A percentile compares a stretch with the other conserved stretches of the same genome.
Evolutionary conservation across 2,888 invertebrate genomes (phyloP).

Genomic region (Colletes collaris): DNA sequence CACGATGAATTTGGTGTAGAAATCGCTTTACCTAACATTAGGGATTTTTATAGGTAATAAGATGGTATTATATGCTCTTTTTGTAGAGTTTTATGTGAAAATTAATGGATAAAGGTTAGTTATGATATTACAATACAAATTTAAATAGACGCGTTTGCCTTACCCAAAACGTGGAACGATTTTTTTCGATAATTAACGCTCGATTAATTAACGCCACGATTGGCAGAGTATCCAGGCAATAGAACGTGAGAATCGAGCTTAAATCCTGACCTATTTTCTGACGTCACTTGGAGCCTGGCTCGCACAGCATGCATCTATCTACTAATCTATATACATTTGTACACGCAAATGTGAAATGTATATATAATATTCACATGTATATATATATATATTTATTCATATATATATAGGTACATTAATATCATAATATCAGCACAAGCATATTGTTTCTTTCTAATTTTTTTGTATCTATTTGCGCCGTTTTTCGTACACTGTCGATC

Average conservation of each 20-base stretch:
- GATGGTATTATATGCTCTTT: too few species aligned
- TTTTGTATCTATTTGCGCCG: constrained; percentile 44
- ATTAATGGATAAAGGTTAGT: too few species aligned
- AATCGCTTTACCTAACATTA: too few species aligned
- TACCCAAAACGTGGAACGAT: not conserved
- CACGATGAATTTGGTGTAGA: too few species aligned
- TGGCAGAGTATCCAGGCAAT: not conserved
- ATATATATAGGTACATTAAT: constrained; percentile 37
- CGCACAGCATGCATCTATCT: constrained; percentile 72
- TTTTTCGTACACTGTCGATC: constrained; percentile 32
- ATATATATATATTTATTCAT: constrained; percentile 19
- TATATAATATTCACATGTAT: constrained; percentile 33
- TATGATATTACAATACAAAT: too few species aligned
- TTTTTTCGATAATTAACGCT: not conserved
- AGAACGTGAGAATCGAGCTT: constrained; percentile 48
- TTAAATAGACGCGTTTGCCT: too few species aligned
- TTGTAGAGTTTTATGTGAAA: too few species aligned
- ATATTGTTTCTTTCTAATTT: constrained; percentile 35
- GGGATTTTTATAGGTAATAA: too few species aligned
- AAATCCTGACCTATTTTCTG: constrained; percentile 64
- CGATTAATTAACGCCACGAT: constrained; percentile 16
- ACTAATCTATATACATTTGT: constrained; percentile 39
- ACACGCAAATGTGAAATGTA: constrained; percentile 18
- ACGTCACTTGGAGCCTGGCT: constrained; percentile 68
- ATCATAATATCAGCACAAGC: constrained; percentile 52